Evolutionary conservation across 1,140 invertebrate species (phyloP), one percentile per base, ranked within the genome.

Genomic region (Tetragonula clypearis): DNA sequence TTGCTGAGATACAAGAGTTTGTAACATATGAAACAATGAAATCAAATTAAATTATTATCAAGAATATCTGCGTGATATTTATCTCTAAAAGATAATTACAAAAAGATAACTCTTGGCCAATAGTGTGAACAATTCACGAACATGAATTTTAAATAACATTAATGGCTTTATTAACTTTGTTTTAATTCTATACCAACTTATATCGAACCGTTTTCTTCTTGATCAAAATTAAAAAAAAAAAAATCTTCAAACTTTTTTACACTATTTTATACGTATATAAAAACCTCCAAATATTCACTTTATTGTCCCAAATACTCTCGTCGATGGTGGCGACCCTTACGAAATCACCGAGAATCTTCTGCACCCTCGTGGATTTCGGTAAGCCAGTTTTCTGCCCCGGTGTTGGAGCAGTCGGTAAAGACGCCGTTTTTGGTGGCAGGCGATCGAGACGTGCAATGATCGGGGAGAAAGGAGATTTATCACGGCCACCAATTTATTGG

Each of bases 401-500:
- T 62, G 21, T 58, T 56, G 23, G 78, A 35, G 19, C 75, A 23
- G 88, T 90, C 88, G 88, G 88, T 90, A 90, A 90, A 23, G 69
- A 73, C 12, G 65, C 19, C 14, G 30, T 23, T n/a, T 19, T 49
- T 8, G 41, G 41, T 8, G 41, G 0, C 41, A 49, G 41, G 41
- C 6, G 6, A 49, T 49, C 41, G 41, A 49, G 41, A 3, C 41
- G 6, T 53, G 66, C 17, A 21, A 56, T 53, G 66, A 86, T 88
- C 87, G 84, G 83, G 79, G 73, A 49, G 41, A 86, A 88, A 88
- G 83, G 80, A 84, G 87, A 90, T 92, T 93, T 90, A 92, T 92
- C 88, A 84, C 72, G 87, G 87, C 86, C 88, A 75, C 88, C 84
- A 90, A 92, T 93, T 92, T 92, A 91, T 93, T 90, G 87, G 89